Base-by-base conservation (phyloP, 2,113 vertebrate species). In the Pterocles burchelli region DNA sequence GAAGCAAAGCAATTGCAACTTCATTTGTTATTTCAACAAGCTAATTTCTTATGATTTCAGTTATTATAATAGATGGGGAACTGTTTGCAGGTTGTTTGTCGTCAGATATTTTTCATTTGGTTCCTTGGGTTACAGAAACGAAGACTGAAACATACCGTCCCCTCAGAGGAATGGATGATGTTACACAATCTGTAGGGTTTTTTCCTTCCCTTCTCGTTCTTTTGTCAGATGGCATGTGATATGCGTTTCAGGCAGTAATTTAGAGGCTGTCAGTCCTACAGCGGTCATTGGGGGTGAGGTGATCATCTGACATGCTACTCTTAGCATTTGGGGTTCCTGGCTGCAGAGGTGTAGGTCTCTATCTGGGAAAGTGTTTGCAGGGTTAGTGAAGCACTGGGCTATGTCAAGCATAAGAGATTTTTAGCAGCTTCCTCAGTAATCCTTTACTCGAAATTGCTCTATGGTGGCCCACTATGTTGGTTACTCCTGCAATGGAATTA, bases 21-120 rank as follows among this genome's bases (percentile, higher is more conserved):
- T 98, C 96, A 98, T 98, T 98, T 98, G 96, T 98, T 97, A 98
- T 97, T 98, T 98, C 98, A 98, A 97, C 98, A 96, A 97, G 97
- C 96, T 97, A 97, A 97, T 98, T 98, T 97, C 97, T 98, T 97
- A 93, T 87, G 95, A 96, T 97, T 98, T 96, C 94, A 95, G 93
- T 84, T 93, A n/a, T 81, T 94, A 78, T 97, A 90, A 96, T 95
- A 62, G 90, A 76, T 83, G 46, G 75, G 96, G 88, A 96, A 89
- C 87, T 95, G 70, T 80, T 96, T 87, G 84, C 88, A 91, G 92
- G 95, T 93, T 97, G 88, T 84, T 97, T 96, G 87, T 89, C 46
- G 94, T 96, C 90, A 92, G 78, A 28, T 93, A 94, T 96, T 97
- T 98, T 97, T 97, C 95, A 95, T 96, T 96, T 95, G 82, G 74